Evolutionary conservation across 2,113 vertebrate species (phyloP), one percentile per base, ranked within the genome.

Genomic region (Synchiropus splendidus): DNA sequence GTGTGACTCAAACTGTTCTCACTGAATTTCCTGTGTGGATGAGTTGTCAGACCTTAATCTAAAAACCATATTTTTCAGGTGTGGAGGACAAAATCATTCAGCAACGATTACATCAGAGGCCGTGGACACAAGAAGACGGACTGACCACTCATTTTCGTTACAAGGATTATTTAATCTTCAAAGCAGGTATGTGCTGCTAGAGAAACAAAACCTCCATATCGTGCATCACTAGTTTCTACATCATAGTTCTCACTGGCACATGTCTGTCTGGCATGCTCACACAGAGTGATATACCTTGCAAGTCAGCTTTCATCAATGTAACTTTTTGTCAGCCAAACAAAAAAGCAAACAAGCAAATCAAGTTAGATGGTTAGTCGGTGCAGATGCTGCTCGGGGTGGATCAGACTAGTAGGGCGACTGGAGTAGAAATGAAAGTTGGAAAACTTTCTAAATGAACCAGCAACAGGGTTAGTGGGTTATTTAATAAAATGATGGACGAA

Each of bases 291-390:
- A 90, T 98, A 98, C 95, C 95, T 98, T 98, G 89, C 92, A 97
- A 92, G 89, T 97, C 92, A 97, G 95, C 95, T 97, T 96, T 98
- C 95, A 92, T 95, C 95, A 97, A 94, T 92, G 95, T 88, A 92
- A 98, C 92, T 97, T 85, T n/a, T 94, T 94, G 94, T 89, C 88
- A 87, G 91, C 91, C 77, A 86, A 94, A 92, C 86, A 89, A 85
- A 94, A 89, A 92, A 83, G 77, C 87, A 86, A 83, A 87, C 91
- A 94, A 94, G 90, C 89, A 93, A 92, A 94, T 89, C 83, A 90
- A 88, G 92, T 82, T 88, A 89, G 88, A 92, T 88, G 89, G 76
- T 98, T 97, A 96, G 92, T 97, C 90, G 62, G 75, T 88, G 89
- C 88, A 89, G 85, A 85, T 77, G 88, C 78, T 84, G 85, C 86